A percentile compares a stretch with the other conserved stretches of the same genome.
These are phyloP conservation scores for Pempheris klunzingeri DNA, from an alignment of 2,797 vertebrate species.

Conservation along the genomic window DNA sequence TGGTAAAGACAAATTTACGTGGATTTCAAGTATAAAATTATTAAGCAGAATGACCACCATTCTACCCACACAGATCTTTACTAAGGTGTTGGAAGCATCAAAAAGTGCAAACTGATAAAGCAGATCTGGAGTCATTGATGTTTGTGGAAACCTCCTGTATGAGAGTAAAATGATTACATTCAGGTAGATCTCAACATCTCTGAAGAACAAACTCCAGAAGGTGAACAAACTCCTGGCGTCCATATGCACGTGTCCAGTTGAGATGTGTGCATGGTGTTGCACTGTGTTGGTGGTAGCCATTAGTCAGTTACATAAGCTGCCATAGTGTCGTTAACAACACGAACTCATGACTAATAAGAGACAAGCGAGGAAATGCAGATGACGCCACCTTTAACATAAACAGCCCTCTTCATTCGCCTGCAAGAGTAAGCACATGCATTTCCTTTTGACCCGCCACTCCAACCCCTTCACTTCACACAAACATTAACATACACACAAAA, in stretches of 20 bases:
- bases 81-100: too few species aligned
- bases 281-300: slow-evolving; percentile 44
- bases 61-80: too few species aligned
- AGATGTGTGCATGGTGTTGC: slow-evolving; percentile 21
- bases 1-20: neutral
- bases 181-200: slow-evolving; percentile 9
- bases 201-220: neutral
- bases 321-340: slow-evolving; percentile 69
- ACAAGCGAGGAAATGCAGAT: slow-evolving; percentile 49
- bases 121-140: too few species aligned
- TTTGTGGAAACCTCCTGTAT: too few species aligned
- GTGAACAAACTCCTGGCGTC: neutral
- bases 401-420: slow-evolving; percentile 49
- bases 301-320: slow-evolving; percentile 67
- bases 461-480: neutral
- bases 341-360: slow-evolving; percentile 46
- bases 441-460: slow-evolving; percentile 18
- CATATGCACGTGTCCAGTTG: slow-evolving; percentile 22
- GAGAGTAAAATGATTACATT: too few species aligned
- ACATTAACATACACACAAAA: slow-evolving; percentile 5
- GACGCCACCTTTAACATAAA: slow-evolving; percentile 72
- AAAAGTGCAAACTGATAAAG: too few species aligned
- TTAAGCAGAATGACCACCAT: too few species aligned
- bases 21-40: neutral
- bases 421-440: neutral